Base-by-base conservation (phyloP, 2,113 vertebrate species). In the Rhinoptilus africanus region DNA sequence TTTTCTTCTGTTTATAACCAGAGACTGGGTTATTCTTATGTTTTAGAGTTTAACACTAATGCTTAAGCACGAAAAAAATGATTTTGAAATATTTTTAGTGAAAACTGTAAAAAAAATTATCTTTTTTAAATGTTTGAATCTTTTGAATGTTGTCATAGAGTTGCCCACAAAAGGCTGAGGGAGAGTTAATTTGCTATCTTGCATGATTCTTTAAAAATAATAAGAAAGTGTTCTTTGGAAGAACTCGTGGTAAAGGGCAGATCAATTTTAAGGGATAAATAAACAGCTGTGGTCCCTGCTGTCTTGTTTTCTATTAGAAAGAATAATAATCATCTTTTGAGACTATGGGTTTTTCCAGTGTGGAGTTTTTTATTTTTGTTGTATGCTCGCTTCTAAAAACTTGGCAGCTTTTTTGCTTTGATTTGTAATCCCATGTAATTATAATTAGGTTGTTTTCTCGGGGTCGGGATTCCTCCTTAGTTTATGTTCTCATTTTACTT, bases 221-320 rank as follows among this genome's bases (percentile, higher is more conserved):
- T 92, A 35, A 50, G 64, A 56, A 91, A 53, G n/a, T 66, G 4
- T 95, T 95, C 89, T 81, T 95, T 95, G 60, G 84, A 92, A 95
- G 87, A 93, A 91, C 88, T 96, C 87, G 32, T 4, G 0, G 48
- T 87, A 95, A 97, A 97, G 93, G 94, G 80, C 96, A 79, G 95
- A 97, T 89, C 86, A 96, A 97, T 98, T 98, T 96, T 88, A 86
- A 85, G 59, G 56, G 89, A 85, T 96, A 96, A 97, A 96, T 82
- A 97, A 97, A 98, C 78, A 93, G 54, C 94, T 96, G 85, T 81
- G 81, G 84, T 97, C 95, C 92, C 89, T 84, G 51, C 47, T 92
- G 96, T 94, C 96, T 96, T 93, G 39, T 94, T 97, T 97, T 94
- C 75, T 94, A 35, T 92, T 93, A 90, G 45, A 41, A 96, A 95